Conservation (phyloP, 2,888 invertebrate genomes). For the Deroplatys truncata region DNA sequence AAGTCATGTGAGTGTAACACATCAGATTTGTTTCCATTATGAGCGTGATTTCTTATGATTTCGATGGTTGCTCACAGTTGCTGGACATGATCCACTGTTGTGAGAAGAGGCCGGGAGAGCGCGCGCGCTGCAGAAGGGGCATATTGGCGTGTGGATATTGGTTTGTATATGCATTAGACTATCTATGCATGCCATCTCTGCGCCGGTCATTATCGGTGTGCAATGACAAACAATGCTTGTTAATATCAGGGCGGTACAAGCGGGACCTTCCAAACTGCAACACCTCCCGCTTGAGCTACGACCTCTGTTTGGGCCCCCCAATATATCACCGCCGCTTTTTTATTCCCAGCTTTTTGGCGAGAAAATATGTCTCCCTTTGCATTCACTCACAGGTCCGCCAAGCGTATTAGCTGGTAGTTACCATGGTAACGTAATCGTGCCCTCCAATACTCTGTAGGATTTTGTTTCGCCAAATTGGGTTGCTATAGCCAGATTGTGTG, state of each 20-base stretch:
- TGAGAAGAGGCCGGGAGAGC: not conserved
- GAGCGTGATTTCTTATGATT: too few species aligned
- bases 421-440: too few species aligned
- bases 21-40: too few species aligned
- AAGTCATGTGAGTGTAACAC: too few species aligned
- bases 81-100: not conserved
- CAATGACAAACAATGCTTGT: conserved; percentile 23
- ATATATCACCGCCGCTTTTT: not conserved
- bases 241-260: conserved; percentile 15
- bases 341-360: not conserved
- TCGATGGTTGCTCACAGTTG: too few species aligned
- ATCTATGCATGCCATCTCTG: conserved; percentile 17
- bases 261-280: not conserved
- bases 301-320: not conserved
- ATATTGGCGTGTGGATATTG: conserved; percentile 17
- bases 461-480: too few species aligned
- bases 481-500: too few species aligned
- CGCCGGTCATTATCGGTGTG: conserved; percentile 12
- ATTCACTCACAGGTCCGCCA: not conserved
- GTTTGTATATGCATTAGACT: conserved; percentile 19
- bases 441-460: too few species aligned
- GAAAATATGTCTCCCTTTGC: not conserved
- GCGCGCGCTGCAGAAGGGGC: not conserved
- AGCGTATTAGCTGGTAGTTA: too few species aligned
- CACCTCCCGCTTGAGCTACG: not conserved